A percentile compares a stretch with the other conserved stretches of the same genome.
Conservation (phyloP, 1,140 invertebrate species). For the Sitodiplosis mosellana region DNA sequence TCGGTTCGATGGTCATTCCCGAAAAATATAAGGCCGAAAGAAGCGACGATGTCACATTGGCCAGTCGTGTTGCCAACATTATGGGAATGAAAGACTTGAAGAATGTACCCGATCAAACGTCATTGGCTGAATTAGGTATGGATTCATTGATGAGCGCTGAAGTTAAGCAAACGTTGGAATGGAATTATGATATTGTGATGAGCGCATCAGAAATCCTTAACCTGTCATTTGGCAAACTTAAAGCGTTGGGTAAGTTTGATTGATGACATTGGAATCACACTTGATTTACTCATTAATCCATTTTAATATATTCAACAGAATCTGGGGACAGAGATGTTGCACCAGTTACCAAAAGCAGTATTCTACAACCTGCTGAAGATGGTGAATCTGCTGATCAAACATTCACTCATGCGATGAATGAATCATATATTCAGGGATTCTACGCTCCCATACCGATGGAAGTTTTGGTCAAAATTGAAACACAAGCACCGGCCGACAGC, state of each 20-base stretch:
- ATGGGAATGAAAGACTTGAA: slow-evolving; percentile 64
- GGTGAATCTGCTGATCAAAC: slow-evolving; percentile 14
- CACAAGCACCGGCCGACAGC: slow-evolving; percentile 19
- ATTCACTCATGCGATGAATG: slow-evolving; percentile 32
- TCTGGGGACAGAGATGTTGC: slow-evolving; percentile 5
- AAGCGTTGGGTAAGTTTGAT: slow-evolving; percentile 23
- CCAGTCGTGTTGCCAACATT: slow-evolving; percentile 58
- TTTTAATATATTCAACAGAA: neutral
- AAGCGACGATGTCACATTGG: slow-evolving; percentile 31
- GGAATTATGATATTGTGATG: slow-evolving; percentile 74
- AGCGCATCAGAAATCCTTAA: slow-evolving; percentile 73
- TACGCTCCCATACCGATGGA: slow-evolving; percentile 52
- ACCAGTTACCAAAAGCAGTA: slow-evolving; percentile 10
- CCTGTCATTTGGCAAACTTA: slow-evolving; percentile 55
- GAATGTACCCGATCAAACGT: slow-evolving; percentile 49
- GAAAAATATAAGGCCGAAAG: slow-evolving; percentile 42
- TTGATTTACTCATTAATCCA: no score
- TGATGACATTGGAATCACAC: no score
- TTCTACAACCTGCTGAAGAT: no score
- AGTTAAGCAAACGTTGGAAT: slow-evolving; percentile 89
- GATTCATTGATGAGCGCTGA: slow-evolving; percentile 97
- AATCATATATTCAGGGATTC: no score
- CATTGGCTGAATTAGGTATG: slow-evolving; percentile 83
- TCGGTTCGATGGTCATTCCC: slow-evolving; percentile 64
- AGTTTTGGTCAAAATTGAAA: slow-evolving; percentile 36